phyloP scores from a whole-genome alignment of 92 coral and sea anemone genomes.

The Actinostola sp. region DNA sequence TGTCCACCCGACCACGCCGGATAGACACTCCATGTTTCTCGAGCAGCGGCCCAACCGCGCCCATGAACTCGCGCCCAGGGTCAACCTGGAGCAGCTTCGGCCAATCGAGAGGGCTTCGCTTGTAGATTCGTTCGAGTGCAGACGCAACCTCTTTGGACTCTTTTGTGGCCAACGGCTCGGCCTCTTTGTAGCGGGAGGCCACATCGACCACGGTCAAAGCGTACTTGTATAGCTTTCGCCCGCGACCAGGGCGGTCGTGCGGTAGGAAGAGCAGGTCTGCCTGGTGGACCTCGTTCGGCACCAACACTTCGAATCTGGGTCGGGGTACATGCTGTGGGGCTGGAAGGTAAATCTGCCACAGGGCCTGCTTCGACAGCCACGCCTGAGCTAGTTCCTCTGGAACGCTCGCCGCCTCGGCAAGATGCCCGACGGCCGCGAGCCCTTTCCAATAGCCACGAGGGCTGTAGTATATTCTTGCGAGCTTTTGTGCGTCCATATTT shows the following conservation, averaged over 20 bases:
- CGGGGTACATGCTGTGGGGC: not conserved
- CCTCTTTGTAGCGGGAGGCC: slow-evolving; percentile 30
- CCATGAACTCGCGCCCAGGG: too few relatives aligned
- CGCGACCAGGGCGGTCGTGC: slow-evolving; percentile 3
- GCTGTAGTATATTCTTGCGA: slow-evolving; percentile 3
- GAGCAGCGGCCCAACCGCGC: too few relatives aligned
- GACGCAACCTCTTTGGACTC: slow-evolving; percentile 13
- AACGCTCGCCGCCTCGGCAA: not conserved
- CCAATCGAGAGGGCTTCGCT: slow-evolving; percentile 21
- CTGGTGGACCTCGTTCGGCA: slow-evolving; percentile 19
- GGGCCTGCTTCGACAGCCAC: slow-evolving; percentile 6
- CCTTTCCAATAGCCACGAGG: slow-evolving; percentile 10
- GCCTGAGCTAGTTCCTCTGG: slow-evolving; percentile 5
- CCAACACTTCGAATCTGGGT: not conserved
- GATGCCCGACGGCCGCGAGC: slow-evolving; percentile 1
- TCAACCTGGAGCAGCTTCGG: slow-evolving; percentile 35
- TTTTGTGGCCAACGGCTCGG: slow-evolving; percentile 26
- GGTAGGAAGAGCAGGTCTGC: slow-evolving; percentile 29
- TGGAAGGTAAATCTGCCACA: slow-evolving; percentile 10
- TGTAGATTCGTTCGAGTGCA: slow-evolving; percentile 24
- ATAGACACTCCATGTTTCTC: not conserved
- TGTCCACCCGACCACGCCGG: slow-evolving; percentile 10
- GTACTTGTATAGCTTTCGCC: slow-evolving; percentile 23
- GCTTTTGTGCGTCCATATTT: too few relatives aligned
- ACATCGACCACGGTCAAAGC: slow-evolving; percentile 37